These are phyloP conservation scores for Hoplostethus mediterraneus DNA, from an alignment of 2,797 vertebrate genomes.

Conservation along the genomic window DNA sequence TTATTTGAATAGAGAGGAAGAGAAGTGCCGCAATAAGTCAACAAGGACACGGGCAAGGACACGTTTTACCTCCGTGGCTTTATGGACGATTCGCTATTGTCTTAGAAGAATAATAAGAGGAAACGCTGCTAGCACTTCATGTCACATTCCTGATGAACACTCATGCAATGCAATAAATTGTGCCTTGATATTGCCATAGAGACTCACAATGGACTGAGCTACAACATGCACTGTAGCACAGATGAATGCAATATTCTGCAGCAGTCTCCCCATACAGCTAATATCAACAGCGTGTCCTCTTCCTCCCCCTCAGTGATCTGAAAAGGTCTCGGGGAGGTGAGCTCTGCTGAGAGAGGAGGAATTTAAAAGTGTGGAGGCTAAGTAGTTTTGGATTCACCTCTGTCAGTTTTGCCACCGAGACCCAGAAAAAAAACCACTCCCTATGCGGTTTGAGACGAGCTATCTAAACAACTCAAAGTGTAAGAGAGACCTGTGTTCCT, in stretches of 20 bases:
- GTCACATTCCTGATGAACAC: not conserved
- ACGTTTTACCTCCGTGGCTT: not conserved
- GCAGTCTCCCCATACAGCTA: not conserved
- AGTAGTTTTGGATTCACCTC: constrained; percentile 35
- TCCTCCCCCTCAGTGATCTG: constrained; percentile 8
- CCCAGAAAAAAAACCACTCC: constrained; percentile 27
- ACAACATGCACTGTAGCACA: not conserved
- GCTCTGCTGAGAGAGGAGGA: constrained; percentile 22
- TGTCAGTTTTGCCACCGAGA: constrained; percentile 32
- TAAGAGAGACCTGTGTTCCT: constrained; percentile 51
- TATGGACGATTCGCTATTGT: not conserved
- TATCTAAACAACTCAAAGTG: constrained; percentile 45
- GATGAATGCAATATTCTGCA: not conserved
- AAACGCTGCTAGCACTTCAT: not conserved
- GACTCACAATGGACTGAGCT: not conserved
- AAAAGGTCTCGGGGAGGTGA: constrained; percentile 14
- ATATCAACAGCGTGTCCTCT: not conserved
- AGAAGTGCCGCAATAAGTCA: not conserved
- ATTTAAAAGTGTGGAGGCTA: constrained; percentile 35
- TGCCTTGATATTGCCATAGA: not conserved
- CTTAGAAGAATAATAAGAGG: not conserved
- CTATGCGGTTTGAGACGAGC: constrained; percentile 38
- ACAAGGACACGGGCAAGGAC: not conserved
- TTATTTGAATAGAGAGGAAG: not conserved
- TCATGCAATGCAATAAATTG: not conserved